Evolutionary conservation across 2,888 invertebrate species (phyloP), one percentile per base, ranked within the genome.

Genomic region (Aleiodes alternator): DNA sequence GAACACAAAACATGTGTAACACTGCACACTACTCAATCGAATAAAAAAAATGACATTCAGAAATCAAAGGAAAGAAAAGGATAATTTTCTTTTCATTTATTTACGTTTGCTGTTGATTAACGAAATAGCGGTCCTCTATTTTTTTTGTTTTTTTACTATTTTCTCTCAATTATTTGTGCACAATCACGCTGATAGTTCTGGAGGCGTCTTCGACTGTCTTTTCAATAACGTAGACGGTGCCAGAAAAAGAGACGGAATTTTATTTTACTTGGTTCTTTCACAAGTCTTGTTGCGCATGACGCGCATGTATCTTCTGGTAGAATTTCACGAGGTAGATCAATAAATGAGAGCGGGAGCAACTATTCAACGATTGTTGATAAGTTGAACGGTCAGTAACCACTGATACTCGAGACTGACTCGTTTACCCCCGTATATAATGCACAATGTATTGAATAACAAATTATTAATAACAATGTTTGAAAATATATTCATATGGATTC

Each of bases 291-390:
- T 64, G 64, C 64, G 64, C 64, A 64, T 64, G 64, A 43, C 61
- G 74, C 74, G 74, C 74, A 74, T 75, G 75, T 29, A 72, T 70
- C 70, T 57, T 50, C 53, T n/a, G 38, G 31, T 55, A 61, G 9
- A 61, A 55, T 64, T 64, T 16, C 64, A 43, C 43, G 64, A 64
- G 43, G 69, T 43, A 68, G 70, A 74, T 74, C 74, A 74, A 75
- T 75, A 75, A 64, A 7, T 14, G 43, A 43, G 64, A 64, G 64
- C 64, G 64, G 43, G 64, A 64, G 43, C 34, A 43, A 64, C 48
- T 43, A 43, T 43, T 43, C 43, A 43, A 43, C 43, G 43, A 43
- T 43, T 43, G 16, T 43, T 14, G 59, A 34, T 16, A 43, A 43
- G 64, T 56, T 56, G n/a, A 48, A 64, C 64, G 64, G 64, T 64